phyloP scores from a whole-genome alignment of 2,888 invertebrate genomes.

The Polydesmus complanatus region DNA sequence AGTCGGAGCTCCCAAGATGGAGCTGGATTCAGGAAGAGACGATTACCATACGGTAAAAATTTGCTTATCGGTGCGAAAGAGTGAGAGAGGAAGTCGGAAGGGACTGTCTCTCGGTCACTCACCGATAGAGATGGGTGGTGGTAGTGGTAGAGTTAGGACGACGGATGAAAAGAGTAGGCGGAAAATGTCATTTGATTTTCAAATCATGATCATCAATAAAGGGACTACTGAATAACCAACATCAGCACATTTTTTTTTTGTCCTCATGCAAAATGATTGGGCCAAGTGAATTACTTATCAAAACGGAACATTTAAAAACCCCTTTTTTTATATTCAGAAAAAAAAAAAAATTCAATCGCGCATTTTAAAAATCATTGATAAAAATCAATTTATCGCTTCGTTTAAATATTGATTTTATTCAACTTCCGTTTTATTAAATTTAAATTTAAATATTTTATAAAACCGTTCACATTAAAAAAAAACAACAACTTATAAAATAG shows the following conservation, averaged over 20 bases:
- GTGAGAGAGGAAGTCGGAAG: neutral
- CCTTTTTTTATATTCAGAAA: neutral
- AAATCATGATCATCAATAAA: neutral
- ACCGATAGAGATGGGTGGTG: neutral
- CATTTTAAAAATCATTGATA: too few species aligned
- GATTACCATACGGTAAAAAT: neutral
- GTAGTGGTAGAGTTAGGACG: neutral
- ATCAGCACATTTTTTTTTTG: neutral
- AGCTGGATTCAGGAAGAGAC: neutral
- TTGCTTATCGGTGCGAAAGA: neutral
- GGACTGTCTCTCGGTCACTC: neutral
- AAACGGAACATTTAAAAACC: neutral
- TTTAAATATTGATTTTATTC: too few species aligned
- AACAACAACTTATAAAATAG: too few species aligned
- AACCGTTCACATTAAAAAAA: too few species aligned
- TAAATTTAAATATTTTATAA: too few species aligned
- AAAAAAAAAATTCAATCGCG: neutral
- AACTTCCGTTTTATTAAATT: too few species aligned
- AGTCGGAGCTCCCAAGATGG: neutral
- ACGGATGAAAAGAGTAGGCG: neutral
- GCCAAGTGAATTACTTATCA: neutral
- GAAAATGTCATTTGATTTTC: neutral
- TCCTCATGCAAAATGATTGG: too few species aligned
- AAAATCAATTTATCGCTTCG: too few species aligned
- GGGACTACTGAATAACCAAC: neutral